A percentile compares a stretch with the other conserved stretches of the same genome.
phyloP scores from a whole-genome alignment of 1,140 invertebrate genomes.

The Stegodyphus dumicola region DNA sequence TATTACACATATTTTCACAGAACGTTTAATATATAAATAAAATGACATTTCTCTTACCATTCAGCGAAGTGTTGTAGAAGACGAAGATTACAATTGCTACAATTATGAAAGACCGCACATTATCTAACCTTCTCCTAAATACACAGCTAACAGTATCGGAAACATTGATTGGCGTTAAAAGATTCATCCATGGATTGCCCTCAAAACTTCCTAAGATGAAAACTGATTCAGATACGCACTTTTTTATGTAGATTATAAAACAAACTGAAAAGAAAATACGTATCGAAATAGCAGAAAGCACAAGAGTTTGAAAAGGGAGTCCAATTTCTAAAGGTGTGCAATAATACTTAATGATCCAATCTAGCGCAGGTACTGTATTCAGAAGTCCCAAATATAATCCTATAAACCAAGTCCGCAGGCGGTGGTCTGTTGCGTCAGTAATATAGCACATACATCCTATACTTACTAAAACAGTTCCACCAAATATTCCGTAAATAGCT shows the following conservation, averaged over 20 bases:
- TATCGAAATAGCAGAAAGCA: not conserved
- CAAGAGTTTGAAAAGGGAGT: constrained; percentile 1
- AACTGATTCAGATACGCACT: constrained; percentile 24
- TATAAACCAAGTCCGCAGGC: constrained; percentile 15
- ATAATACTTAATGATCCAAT: constrained; percentile 15
- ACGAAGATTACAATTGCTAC: constrained; percentile 4
- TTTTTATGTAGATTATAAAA: constrained; percentile 21
- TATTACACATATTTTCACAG: no score
- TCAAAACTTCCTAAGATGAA: constrained; percentile 33
- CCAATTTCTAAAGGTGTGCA: not conserved
- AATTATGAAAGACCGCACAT: constrained; percentile 31
- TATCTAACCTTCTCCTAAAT: constrained; percentile 31
- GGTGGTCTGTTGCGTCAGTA: constrained; percentile 34
- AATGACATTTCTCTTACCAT: constrained; percentile 7
- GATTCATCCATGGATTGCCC: constrained; percentile 26
- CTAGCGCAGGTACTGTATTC: constrained; percentile 2
- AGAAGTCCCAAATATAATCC: constrained; percentile 10
- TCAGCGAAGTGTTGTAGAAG: constrained; percentile 1
- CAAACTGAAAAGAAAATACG: constrained; percentile 2
- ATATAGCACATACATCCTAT: constrained; percentile 28
- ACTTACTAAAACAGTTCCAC: constrained; percentile 6
- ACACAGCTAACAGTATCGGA: constrained; percentile 31
- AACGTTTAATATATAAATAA: no score
- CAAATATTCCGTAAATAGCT: constrained; percentile 22
- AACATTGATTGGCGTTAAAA: constrained; percentile 37